Evolutionary conservation across 2,888 invertebrate genomes (phyloP), one percentile per base, ranked within the genome.

Genomic region (Copidosoma aretas): DNA sequence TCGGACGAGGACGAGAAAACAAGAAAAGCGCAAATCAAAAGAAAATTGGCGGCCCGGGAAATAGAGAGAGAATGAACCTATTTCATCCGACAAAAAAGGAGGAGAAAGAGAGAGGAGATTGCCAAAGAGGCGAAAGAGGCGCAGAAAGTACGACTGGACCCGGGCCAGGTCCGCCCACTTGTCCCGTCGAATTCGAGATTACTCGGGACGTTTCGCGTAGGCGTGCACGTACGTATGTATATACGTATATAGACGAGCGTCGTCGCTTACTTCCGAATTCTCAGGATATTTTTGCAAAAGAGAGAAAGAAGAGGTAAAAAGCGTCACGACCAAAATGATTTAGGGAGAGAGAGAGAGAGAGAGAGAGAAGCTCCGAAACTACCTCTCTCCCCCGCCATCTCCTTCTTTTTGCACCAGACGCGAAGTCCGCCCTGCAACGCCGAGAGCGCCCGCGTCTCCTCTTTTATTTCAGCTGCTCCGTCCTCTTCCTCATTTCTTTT

Each of bases 131-230:
- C 73, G 72, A 73, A 72, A 73, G 74, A 73, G 72, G 73, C 73
- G 75, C 71, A 73, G 76, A 78, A 80, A 80, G 77, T 77, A 76
- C 77, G 71, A 77, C 78, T 80, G 80, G 80, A 80, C 77, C 67
- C 68, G 73, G 76, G 80, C 80, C 80, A 80, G 80, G 67, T 74
- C 77, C 77, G 78, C 80, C 80, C 75, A 79, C 78, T 79, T 78
- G 80, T 79, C 77, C 78, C 75, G 77, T 78, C 77, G 77, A 79
- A 80, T 77, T 77, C 74, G 64, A 67, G 78, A 79, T 77, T 80
- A 80, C 80, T 79, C 78, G 76, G 77, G 78, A 78, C 78, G 75
- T 77, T 76, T 75, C 76, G 74, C 75, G 73, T 76, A 80, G 79
- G 75, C 78, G 77, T 75, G 73, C 73, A 74, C 71, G 75, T 72